Base-by-base conservation (phyloP, 2,113 vertebrate species). In the Lethenteron reissneri region DNA sequence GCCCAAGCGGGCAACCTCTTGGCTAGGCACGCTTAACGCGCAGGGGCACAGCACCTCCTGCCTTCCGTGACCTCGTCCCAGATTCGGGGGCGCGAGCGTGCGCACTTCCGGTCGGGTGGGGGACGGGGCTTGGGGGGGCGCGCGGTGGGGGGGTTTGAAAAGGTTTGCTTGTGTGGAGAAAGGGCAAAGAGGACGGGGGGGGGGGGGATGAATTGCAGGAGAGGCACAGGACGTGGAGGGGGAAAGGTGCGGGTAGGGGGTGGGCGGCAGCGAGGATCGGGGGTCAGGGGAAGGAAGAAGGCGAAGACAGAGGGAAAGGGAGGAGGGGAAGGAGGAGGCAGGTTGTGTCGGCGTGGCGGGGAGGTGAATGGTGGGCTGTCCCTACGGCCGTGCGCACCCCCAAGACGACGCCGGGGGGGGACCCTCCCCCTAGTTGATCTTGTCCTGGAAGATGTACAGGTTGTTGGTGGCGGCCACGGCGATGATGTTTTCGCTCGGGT, bases 391-490 rank as follows among this genome's bases (percentile, higher is more conserved):
- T 41, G 41, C 41, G 41, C 41, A 41, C 41, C 41, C 41, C 41
- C 41, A 11, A 68, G 11, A 68, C 14, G 60, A 68, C 14, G 60
- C 14, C 21, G 14, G 60, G 60, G 21, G 41, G 60, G 60, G 60
- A 68, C 25, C n/a, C 9, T 17, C n/a, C 64, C 64, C 77, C 85
- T 92, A 95, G 81, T 95, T 95, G 81, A 95, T 87, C 82, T 95
- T 95, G 85, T 95, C 91, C 81, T 95, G 91, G 81, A 95, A 95
- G 85, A 95, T 95, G 84, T 95, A 95, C 80, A 95, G 86, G 84
- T 95, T 95, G 79, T 95, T 95, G 75, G 90, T 95, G 77, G 90
- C 91, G 56, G 90, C 91, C 80, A 95, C 91, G 15, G 91, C 91
- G 2, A 95, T 95, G 81, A 95, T 95, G 76, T 95, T 95, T 83